A percentile compares a stretch with the other conserved stretches of the same genome.
These are phyloP conservation scores for Drosophila emarginata DNA, from an alignment of 2,888 invertebrate genomes.

Conservation along the genomic window DNA sequence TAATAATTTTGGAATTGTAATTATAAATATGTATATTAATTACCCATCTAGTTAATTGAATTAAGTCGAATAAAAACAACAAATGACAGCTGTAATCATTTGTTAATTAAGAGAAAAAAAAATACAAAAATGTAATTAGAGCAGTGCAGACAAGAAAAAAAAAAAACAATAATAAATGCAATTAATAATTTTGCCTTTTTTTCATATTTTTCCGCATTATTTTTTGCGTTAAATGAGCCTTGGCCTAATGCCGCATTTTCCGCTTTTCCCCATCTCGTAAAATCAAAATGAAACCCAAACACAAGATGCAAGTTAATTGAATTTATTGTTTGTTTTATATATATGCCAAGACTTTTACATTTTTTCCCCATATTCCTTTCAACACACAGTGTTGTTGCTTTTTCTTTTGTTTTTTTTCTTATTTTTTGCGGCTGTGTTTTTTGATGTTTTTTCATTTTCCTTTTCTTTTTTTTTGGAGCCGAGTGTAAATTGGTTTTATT, in stretches of 20 bases:
- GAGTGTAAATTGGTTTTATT: slow-evolving; percentile 42
- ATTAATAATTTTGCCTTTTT: slow-evolving; percentile 20
- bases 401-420: neutral
- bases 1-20: neutral
- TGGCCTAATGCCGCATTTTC: slow-evolving; percentile 29
- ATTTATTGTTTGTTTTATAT: slow-evolving; percentile 62
- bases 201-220: neutral
- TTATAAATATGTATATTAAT: slow-evolving; percentile 5
- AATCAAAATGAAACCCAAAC: slow-evolving; percentile 55
- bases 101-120: neutral
- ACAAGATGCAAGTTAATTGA: slow-evolving; percentile 66
- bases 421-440: slow-evolving; percentile 5
- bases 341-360: slow-evolving; percentile 21
- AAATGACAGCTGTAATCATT: slow-evolving; percentile 4
- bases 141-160: neutral
- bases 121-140: neutral
- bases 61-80: neutral
- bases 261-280: slow-evolving; percentile 6
- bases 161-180: slow-evolving; percentile 26
- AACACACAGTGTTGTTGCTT: neutral
- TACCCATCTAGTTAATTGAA: neutral
- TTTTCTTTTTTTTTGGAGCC: slow-evolving; percentile 4
- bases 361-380: slow-evolving; percentile 4
- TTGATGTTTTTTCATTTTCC: slow-evolving; percentile 11
- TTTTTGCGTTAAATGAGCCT: slow-evolving; percentile 2